These are phyloP conservation scores for Toxonevra muliebris DNA, from an alignment of 2,888 invertebrate species.

Conservation along the genomic window DNA sequence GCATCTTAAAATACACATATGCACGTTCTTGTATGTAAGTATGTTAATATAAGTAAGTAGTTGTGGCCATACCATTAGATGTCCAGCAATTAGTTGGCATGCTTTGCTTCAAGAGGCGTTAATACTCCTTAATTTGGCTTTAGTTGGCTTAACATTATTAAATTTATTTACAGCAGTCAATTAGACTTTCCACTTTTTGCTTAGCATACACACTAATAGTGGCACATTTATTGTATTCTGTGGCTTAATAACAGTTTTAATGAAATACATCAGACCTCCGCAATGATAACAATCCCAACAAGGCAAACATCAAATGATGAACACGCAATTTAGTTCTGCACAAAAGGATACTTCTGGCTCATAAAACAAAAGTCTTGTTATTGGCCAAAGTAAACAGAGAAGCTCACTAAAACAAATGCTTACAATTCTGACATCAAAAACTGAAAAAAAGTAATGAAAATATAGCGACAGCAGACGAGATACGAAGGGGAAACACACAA, in stretches of 20 bases:
- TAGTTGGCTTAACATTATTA: background rate
- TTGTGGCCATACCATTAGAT: too few species aligned
- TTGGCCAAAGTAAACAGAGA: background rate
- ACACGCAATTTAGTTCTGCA: constrained; percentile 7
- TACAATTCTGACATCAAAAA: background rate
- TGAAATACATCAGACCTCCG: background rate
- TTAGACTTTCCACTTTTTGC: constrained; percentile 10
- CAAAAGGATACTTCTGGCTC: constrained; percentile 10
- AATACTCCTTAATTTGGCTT: background rate
- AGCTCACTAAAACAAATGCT: constrained; percentile 1
- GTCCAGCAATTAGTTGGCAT: too few species aligned
- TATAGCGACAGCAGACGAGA: background rate
- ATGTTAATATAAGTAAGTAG: too few species aligned
- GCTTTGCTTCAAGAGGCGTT: too few species aligned
- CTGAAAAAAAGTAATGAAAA: background rate
- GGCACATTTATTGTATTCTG: background rate
- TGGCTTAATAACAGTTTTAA: background rate
- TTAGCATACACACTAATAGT: background rate
- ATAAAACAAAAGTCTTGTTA: constrained; percentile 11
- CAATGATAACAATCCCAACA: background rate
- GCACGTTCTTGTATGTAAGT: too few species aligned
- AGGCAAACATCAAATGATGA: constrained; percentile 3
- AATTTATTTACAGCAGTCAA: constrained; percentile 14
- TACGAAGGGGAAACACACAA: constrained; percentile 4
- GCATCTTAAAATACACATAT: too few species aligned